Conservation (phyloP, 2,113 vertebrate species). For the Nymphicus hollandicus region DNA sequence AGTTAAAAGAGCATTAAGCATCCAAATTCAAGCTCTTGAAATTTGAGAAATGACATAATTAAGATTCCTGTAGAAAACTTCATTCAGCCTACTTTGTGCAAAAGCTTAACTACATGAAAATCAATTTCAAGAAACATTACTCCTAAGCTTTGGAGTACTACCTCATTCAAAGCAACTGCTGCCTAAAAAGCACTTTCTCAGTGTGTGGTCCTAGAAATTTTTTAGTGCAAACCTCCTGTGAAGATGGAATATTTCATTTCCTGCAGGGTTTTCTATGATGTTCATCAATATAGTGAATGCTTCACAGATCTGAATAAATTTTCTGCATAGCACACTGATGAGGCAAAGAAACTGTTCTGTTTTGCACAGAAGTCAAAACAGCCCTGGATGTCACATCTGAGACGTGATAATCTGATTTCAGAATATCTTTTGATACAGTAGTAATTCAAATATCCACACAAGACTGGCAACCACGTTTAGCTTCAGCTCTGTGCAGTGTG, state of each 20-base stretch:
- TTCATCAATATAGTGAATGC: background rate
- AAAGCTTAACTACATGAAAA: background rate
- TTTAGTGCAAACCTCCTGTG: background rate
- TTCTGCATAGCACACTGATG: background rate
- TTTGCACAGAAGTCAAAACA: background rate
- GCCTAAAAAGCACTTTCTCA: background rate
- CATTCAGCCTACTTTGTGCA: background rate
- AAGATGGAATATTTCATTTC: constrained; percentile 23
- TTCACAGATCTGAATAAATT: background rate
- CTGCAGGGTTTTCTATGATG: background rate
- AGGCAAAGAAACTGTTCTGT: background rate
- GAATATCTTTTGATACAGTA: background rate
- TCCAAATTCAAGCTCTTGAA: background rate
- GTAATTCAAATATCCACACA: background rate
- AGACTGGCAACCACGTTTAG: background rate
- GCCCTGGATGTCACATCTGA: background rate
- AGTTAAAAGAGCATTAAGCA: background rate
- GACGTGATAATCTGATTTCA: background rate
- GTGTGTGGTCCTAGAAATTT: constrained; percentile 8
- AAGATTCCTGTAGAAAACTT: background rate
- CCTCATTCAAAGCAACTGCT: background rate
- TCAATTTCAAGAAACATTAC: background rate
- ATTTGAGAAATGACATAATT: background rate
- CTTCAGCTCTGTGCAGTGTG: fast-evolving
- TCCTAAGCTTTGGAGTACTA: background rate